Conservation (phyloP, 2,888 invertebrate genomes). For the Endotricha flammealis region DNA sequence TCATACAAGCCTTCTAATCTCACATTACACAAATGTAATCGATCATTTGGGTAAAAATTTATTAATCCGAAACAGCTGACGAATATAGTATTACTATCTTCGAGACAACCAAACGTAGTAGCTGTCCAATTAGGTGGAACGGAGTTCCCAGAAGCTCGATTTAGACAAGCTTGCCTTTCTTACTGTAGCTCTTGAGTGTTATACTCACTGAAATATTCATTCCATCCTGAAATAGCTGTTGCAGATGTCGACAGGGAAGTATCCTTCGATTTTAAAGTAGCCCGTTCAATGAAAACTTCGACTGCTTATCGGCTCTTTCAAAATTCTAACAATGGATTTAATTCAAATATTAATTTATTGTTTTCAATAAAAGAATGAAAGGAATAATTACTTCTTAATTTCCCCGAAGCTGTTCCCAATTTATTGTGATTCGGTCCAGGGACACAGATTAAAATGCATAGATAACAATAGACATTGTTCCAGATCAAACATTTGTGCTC, state of each 20-base stretch:
- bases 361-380: conserved; percentile 11
- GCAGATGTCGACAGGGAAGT: conserved; percentile 22
- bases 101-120: conserved; percentile 31
- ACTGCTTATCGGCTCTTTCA: conserved; percentile 10
- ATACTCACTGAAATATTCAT: conserved; percentile 42
- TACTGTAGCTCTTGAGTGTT: conserved; percentile 22
- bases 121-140: conserved; percentile 43
- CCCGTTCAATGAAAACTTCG: conserved; percentile 9
- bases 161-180: conserved; percentile 41
- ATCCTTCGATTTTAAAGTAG: conserved; percentile 28
- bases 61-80: neutral
- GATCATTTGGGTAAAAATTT: too few species aligned
- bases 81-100: conserved; percentile 6
- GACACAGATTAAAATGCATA: conserved; percentile 58
- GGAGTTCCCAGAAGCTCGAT: conserved; percentile 39
- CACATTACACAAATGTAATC: too few species aligned
- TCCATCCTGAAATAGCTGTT: conserved; percentile 30
- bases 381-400: conserved; percentile 25
- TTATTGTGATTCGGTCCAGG: conserved; percentile 31
- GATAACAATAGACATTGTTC: conserved; percentile 51
- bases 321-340: conserved; percentile 5
- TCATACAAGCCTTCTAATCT: too few species aligned
- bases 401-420: conserved; percentile 21
- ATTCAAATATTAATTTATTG: conserved; percentile 9
- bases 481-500: conserved; percentile 57